Conservation (phyloP, 64 coral and sea anemone genomes). For the Montipora sp. region DNA sequence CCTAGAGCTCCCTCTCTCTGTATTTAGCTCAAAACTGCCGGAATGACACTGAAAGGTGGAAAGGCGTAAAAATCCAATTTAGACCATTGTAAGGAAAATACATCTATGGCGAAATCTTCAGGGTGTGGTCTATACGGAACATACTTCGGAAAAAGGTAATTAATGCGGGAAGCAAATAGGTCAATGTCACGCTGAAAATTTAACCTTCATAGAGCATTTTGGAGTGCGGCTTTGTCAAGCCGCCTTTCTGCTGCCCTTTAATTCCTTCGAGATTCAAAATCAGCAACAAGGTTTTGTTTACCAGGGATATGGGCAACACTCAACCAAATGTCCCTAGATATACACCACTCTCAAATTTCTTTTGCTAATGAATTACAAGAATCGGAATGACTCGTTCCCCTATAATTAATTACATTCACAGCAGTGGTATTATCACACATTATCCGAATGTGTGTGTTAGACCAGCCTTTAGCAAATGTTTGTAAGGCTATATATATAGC, state of each 20-base stretch:
- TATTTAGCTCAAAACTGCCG: background rate
- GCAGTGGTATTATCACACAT: slow-evolving; percentile 52
- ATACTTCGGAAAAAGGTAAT: slow-evolving; percentile 7
- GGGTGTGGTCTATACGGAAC: slow-evolving; percentile 55
- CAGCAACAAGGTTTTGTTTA: slow-evolving; percentile 28
- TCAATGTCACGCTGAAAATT: slow-evolving; percentile 14
- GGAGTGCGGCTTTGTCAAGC: slow-evolving; percentile 14
- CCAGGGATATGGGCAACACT: slow-evolving; percentile 57
- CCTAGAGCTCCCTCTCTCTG: background rate
- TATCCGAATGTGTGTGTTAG: slow-evolving; percentile 29
- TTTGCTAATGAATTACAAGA: slow-evolving; percentile 41
- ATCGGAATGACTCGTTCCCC: slow-evolving; percentile 67
- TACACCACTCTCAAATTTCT: slow-evolving; percentile 39
- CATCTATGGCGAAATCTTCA: slow-evolving; percentile 29
- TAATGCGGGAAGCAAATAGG: slow-evolving; percentile 56
- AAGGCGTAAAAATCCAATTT: slow-evolving; percentile 40
- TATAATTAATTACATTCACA: slow-evolving; percentile 50
- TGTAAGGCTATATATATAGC: too few relatives aligned
- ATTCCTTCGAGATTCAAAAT: slow-evolving; percentile 40
- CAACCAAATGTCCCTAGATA: slow-evolving; percentile 20
- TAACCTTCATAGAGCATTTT: slow-evolving; percentile 7
- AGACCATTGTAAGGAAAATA: slow-evolving; percentile 8
- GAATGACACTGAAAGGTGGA: slow-evolving; percentile 44
- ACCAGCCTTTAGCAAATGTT: background rate
- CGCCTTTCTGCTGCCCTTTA: background rate